phyloP scores from a whole-genome alignment of 2,797 vertebrate genomes.

The Cryptoblepharus egeriae region DNA sequence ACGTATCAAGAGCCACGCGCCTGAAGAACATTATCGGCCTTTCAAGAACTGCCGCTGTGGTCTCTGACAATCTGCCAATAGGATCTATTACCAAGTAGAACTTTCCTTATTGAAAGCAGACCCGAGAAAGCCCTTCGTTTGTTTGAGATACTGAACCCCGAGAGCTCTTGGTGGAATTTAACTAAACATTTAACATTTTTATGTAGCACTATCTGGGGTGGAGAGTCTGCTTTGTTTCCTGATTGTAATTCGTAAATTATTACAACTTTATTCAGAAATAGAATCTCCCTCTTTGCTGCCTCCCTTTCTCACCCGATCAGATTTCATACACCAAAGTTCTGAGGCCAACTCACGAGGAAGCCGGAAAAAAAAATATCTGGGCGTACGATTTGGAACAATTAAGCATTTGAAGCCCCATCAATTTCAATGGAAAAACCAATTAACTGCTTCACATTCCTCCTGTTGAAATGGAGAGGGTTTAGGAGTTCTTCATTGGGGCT shows the following conservation, averaged over 20 bases:
- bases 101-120: conserved; percentile 64
- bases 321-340: conserved; percentile 44
- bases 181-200: conserved; percentile 47
- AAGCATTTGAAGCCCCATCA: background rate
- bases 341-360: conserved; percentile 49
- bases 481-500: background rate
- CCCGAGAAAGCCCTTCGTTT: conserved; percentile 40
- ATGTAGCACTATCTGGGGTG: conserved; percentile 32
- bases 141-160: conserved; percentile 16
- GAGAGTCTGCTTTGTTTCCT: conserved; percentile 38
- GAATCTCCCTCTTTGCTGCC: conserved; percentile 33
- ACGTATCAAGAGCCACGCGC: conserved; percentile 22
- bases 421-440: background rate
- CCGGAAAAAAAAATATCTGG: background rate
- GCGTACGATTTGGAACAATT: background rate
- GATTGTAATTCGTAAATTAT: conserved; percentile 42
- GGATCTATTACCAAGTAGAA: conserved; percentile 37
- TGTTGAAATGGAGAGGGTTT: background rate
- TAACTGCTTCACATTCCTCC: background rate
- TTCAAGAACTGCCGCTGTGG: conserved; percentile 29
- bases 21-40: conserved; percentile 38
- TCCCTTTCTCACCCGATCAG: conserved; percentile 34
- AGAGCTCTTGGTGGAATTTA: background rate
- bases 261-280: conserved; percentile 50
- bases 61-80: conserved; percentile 46